Conservation (phyloP, 2,888 invertebrate genomes). For the Parnassius mnemosyne region DNA sequence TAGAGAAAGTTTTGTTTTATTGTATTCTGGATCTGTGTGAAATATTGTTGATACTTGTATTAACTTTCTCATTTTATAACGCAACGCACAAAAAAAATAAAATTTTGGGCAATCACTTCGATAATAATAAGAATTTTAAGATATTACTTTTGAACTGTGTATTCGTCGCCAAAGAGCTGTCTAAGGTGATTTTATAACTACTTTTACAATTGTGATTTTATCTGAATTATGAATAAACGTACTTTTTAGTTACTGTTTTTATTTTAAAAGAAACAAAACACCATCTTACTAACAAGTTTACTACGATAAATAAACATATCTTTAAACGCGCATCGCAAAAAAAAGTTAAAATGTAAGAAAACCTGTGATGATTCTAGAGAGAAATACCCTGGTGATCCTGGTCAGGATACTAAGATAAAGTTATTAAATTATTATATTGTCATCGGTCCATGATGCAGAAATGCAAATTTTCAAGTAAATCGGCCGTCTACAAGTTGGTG, state of each 20-base stretch:
- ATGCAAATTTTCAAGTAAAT: too few species aligned
- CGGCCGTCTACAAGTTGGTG: too few species aligned
- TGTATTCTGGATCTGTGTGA: neutral
- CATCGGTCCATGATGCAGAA: too few species aligned
- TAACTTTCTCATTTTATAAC: constrained; percentile 28
- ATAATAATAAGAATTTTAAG: constrained; percentile 32
- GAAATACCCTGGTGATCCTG: too few species aligned
- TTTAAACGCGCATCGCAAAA: too few species aligned
- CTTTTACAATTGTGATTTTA: constrained; percentile 65
- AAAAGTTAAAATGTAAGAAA: too few species aligned
- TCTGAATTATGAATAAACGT: constrained; percentile 66
- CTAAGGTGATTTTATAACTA: constrained; percentile 51
- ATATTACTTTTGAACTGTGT: constrained; percentile 34
- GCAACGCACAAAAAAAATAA: constrained; percentile 47
- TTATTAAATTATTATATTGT: too few species aligned
- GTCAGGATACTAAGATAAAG: too few species aligned
- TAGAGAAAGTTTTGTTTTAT: neutral
- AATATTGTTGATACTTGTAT: neutral
- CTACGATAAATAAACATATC: too few species aligned
- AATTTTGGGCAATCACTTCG: constrained; percentile 25
- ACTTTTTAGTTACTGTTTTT: constrained; percentile 40
- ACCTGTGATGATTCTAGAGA: too few species aligned
- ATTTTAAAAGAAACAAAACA: neutral
- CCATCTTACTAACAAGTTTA: too few species aligned
- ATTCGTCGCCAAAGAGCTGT: constrained; percentile 42